phyloP scores from a whole-genome alignment of 2,888 invertebrate species.

The Uloborus plumipes region DNA sequence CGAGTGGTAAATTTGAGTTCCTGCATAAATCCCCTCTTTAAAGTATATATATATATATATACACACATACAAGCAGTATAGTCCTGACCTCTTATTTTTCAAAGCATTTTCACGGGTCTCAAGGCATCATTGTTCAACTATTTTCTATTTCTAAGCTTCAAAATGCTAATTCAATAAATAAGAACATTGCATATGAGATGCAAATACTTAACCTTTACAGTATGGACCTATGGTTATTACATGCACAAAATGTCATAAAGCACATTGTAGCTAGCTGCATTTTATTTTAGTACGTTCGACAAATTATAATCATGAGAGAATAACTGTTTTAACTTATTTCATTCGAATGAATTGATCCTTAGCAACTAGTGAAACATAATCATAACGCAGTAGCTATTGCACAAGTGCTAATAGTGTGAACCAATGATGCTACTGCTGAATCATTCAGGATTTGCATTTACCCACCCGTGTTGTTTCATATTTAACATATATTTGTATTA shows the following conservation, averaged over 20 bases:
- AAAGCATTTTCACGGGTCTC: constrained; percentile 30
- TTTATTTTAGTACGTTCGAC: constrained; percentile 24
- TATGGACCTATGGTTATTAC: constrained; percentile 41
- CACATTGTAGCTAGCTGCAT: constrained; percentile 38
- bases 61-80: constrained; percentile 14
- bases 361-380: constrained; percentile 30
- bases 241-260: constrained; percentile 60
- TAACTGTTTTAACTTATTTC: not conserved
- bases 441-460: constrained; percentile 53
- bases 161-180: constrained; percentile 34
- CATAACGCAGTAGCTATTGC: constrained; percentile 34
- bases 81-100: constrained; percentile 14
- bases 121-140: constrained; percentile 30
- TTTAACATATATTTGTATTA: too few relatives aligned
- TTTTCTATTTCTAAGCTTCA: constrained; percentile 38
- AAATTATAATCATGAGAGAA: constrained; percentile 1
- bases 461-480: not conserved
- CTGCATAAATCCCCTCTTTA: constrained; percentile 46
- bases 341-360: constrained; percentile 15
- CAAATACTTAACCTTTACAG: constrained; percentile 61
- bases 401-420: constrained; percentile 21
- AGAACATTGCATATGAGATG: constrained; percentile 29
- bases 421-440: constrained; percentile 6
- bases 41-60: constrained; percentile 25
- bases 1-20: constrained; percentile 62